These are phyloP conservation scores for Leptinotarsa undecemlineata DNA, from an alignment of 1,140 invertebrate genomes.

Conservation along the genomic window DNA sequence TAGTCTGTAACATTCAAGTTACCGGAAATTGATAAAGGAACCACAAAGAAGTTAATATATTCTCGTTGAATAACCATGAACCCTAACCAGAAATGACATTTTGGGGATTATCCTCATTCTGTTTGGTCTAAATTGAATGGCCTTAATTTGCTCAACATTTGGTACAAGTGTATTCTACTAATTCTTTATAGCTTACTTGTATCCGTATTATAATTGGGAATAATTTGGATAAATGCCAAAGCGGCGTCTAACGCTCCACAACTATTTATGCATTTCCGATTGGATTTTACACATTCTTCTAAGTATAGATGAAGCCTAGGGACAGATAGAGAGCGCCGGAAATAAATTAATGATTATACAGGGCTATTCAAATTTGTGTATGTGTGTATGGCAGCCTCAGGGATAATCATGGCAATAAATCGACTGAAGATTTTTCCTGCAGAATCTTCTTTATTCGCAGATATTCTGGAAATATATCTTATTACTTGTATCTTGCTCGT, in stretches of 20 bases:
- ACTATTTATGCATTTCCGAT: slow-evolving; percentile 23
- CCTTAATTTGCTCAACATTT: slow-evolving; percentile 1
- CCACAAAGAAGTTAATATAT: too few relatives aligned
- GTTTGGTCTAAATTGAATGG: background rate
- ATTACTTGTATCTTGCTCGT: too few relatives aligned
- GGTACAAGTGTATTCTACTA: background rate
- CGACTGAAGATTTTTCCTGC: too few relatives aligned
- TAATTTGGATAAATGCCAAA: slow-evolving; percentile 10
- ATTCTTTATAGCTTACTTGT: slow-evolving; percentile 1
- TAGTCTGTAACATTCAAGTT: too few relatives aligned
- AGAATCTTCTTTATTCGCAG: too few relatives aligned
- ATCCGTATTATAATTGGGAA: background rate
- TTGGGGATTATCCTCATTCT: slow-evolving; percentile 7
- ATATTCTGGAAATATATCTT: too few relatives aligned
- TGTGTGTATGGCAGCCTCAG: too few relatives aligned
- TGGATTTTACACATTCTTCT: slow-evolving; percentile 10
- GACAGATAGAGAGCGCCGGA: too few relatives aligned
- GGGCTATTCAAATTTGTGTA: too few relatives aligned
- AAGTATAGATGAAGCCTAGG: background rate
- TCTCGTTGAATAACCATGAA: background rate
- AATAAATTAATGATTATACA: too few relatives aligned
- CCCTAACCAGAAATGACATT: background rate
- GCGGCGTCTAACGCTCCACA: slow-evolving; percentile 11
- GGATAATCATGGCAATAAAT: too few relatives aligned
- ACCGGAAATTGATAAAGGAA: too few relatives aligned